phyloP scores from a whole-genome alignment of 2,888 invertebrate species.

The Apodemia duryi region DNA sequence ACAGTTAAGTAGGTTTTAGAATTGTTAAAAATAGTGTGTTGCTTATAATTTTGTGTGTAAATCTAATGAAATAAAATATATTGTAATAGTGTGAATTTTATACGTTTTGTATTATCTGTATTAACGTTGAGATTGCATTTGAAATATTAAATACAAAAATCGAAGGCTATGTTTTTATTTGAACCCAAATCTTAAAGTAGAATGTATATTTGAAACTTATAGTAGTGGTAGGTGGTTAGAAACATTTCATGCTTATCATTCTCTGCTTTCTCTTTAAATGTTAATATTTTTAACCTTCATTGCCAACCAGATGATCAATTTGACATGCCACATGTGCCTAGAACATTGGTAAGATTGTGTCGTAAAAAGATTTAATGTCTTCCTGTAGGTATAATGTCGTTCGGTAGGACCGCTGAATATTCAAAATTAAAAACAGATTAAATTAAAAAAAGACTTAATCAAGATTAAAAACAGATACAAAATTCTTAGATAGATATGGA shows the following conservation, averaged over 20 bases:
- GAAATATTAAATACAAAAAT: slow-evolving; percentile 66
- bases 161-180: slow-evolving; percentile 38
- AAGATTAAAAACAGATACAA: too few species aligned
- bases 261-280: slow-evolving; percentile 15
- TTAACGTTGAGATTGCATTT: slow-evolving; percentile 76
- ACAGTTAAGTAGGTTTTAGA: slow-evolving; percentile 35
- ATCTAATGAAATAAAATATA: slow-evolving; percentile 37
- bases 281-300: too few species aligned
- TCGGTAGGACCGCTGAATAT: too few species aligned
- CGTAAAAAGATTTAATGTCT: too few species aligned
- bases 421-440: too few species aligned
- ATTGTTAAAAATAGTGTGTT: slow-evolving; percentile 40
- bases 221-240: background rate
- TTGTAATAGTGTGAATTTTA: slow-evolving; percentile 59
- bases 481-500: too few species aligned
- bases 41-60: slow-evolving; percentile 50
- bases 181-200: slow-evolving; percentile 20
- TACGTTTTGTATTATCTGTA: slow-evolving; percentile 76
- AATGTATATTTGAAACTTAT: background rate
- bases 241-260: slow-evolving; percentile 11
- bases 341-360: too few species aligned
- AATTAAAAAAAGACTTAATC: too few species aligned
- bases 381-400: too few species aligned
- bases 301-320: too few species aligned
- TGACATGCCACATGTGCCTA: too few species aligned